Evolutionary conservation across 2,888 invertebrate species (phyloP), one percentile per base, ranked within the genome.

Genomic region (Leptinotarsa peninsularis): DNA sequence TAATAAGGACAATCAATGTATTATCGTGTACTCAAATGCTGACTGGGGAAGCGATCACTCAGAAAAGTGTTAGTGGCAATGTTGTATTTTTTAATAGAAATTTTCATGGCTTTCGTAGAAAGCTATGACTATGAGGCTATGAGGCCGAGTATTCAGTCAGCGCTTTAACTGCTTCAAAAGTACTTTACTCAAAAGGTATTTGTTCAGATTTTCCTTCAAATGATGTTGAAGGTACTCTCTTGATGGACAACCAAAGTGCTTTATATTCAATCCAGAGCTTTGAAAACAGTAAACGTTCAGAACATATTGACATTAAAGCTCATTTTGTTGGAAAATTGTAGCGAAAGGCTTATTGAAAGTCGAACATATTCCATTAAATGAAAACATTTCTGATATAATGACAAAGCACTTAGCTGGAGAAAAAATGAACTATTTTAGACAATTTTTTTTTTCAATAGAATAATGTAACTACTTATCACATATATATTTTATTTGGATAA

Each of bases 131-230:
- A 75, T 75, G 23, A 1, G 21, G 13, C 23, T 21, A 15, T 68
- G 78, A 76, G 56, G 43, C 76, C 4, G 79, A 80, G 69, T 78
- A 80, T 69, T 18, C 79, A 27, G 72, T 76, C 56, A 71, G 67
- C 17, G 68, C 77, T 52, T 17, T 63, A 49, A 27, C 54, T 49
- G 78, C 58, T n/a, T 69, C 43, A 10, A 56, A 69, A 56, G 18
- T 43, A 23, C n/a, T 69, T 13, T 49, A 69, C 56, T 33, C 56
- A 10, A 18, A 23, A 69, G 18, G 58, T 15, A 13, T 69, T 33
- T 21, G 7, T 58, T 13, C 7, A 23, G 27, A 23, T 69, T 33
- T 69, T 21, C 23, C 23, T n/a, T 54, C 3, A 4, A 50, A 67
- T 49, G 1, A 27, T 27, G 27, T 27, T 5, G 27, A 27, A 5